A percentile compares a stretch with the other conserved stretches of the same genome.
Evolutionary conservation across 2,888 invertebrate species (phyloP).

Genomic region (Eilema sororculum): DNA sequence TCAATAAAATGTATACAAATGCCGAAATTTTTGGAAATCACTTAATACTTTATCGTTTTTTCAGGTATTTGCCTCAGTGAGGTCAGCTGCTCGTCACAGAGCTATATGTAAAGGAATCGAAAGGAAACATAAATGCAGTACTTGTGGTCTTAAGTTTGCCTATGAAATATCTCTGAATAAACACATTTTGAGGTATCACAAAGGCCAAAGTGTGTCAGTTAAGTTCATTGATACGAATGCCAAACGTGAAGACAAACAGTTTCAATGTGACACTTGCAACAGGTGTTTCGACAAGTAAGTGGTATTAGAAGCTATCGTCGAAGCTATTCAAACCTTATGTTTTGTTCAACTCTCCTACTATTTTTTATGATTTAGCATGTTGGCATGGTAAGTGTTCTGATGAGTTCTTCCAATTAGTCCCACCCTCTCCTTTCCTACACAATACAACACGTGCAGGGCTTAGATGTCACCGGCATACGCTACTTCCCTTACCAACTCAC

Average conservation of each 20-base stretch:
- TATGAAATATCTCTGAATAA: slow-evolving; percentile 82
- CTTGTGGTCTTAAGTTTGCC: slow-evolving; percentile 78
- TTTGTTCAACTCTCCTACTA: too few species aligned
- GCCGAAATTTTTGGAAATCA: too few species aligned
- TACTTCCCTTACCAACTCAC: too few species aligned
- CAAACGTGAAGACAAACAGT: slow-evolving; percentile 67
- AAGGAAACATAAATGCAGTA: slow-evolving; percentile 71
- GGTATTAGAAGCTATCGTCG: background rate
- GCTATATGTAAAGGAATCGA: slow-evolving; percentile 71
- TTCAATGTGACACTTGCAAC: slow-evolving; percentile 88
- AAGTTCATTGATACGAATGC: slow-evolving; percentile 70
- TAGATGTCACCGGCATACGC: too few species aligned
- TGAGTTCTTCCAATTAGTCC: too few species aligned
- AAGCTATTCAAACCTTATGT: background rate
- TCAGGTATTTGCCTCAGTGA: slow-evolving; percentile 80
- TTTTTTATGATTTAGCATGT: too few species aligned
- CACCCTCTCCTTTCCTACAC: too few species aligned
- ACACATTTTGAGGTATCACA: slow-evolving; percentile 77
- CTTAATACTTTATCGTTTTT: background rate
- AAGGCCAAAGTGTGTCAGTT: slow-evolving; percentile 78
- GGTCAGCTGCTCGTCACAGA: slow-evolving; percentile 83
- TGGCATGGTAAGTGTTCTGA: too few species aligned
- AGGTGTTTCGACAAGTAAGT: slow-evolving; percentile 87
- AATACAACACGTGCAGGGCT: too few species aligned
- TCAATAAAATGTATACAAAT: too few species aligned